phyloP scores from a whole-genome alignment of 1,140 invertebrate genomes.

The Drosophila aff. region DNA sequence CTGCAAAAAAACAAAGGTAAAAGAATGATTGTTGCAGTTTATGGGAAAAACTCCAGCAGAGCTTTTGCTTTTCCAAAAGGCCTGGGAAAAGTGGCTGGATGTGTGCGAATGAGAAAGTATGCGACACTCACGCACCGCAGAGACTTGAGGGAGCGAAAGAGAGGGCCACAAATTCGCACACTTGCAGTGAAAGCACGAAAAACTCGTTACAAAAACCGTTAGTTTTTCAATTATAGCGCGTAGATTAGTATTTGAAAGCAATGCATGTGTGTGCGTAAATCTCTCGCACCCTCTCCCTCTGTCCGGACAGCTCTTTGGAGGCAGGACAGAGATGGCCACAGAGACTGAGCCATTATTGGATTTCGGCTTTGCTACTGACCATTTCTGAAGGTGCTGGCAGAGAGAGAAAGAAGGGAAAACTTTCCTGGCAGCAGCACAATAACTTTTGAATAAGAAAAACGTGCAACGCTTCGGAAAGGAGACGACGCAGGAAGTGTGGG shows the following conservation, averaged over 20 bases:
- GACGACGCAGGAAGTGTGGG: slow-evolving; percentile 27
- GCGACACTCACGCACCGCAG: slow-evolving; percentile 18
- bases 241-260: slow-evolving; percentile 83
- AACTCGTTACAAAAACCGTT: slow-evolving; percentile 81
- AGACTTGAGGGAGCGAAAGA: background rate
- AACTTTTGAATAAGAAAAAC: slow-evolving; percentile 75
- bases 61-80: slow-evolving; percentile 33
- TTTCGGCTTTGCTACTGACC: slow-evolving; percentile 56
- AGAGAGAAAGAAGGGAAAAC: slow-evolving; percentile 24
- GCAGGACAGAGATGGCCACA: slow-evolving; percentile 22
- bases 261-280: slow-evolving; percentile 72
- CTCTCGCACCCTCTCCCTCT: background rate
- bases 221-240: slow-evolving; percentile 81
- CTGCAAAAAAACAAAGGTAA: slow-evolving; percentile 20
- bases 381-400: slow-evolving; percentile 53
- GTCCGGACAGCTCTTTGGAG: background rate
- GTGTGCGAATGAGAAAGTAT: slow-evolving; percentile 54
- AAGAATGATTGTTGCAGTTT: slow-evolving; percentile 73
- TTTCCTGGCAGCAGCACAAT: slow-evolving; percentile 73
- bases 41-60: slow-evolving; percentile 57
- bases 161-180: slow-evolving; percentile 43
- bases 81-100: slow-evolving; percentile 28
- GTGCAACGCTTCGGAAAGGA: slow-evolving; percentile 42
- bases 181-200: slow-evolving; percentile 78
- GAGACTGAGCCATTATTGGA: slow-evolving; percentile 68